Base-by-base conservation (phyloP, 2,888 invertebrate species). In the Nomada hirtipes region DNA sequence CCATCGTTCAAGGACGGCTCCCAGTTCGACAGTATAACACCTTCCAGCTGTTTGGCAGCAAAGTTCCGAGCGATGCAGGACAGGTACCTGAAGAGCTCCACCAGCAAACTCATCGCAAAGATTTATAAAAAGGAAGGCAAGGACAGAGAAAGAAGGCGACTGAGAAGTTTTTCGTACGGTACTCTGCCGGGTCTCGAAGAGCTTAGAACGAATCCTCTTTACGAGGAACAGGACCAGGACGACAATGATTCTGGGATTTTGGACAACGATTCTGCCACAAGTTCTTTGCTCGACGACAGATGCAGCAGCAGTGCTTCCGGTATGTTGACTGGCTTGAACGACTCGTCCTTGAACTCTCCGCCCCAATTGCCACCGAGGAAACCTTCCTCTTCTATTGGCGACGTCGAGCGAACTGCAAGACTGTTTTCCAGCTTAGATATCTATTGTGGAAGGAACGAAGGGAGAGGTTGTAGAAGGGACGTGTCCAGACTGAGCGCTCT, bases 241-340 rank as follows among this genome's bases (percentile, higher is more conserved):
- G 97, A 97, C 93, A 96, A 96, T 79, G 97, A 97, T 92, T 97
- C 97, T 44, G 97, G 97, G 55, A 97, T 97, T 88, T 94, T 97
- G 91, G 96, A 97, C 89, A 97, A 96, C 90, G 96, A 96, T 91
- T 96, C 96, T 1, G 96, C 96, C 11, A 96, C 95, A 68, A 96
- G 96, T 76, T 96, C 96, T 1, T 94, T 96, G 82, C 95, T 96
- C 82, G 93, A 93, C 71, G 93, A 93, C 76, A 88, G 93, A 29
- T 93, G 92, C 76, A 89, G 91, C 79, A 93, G 90, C 82, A 90
- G 91, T 1, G 90, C 91, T 61, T 91, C 92, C 13, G 89, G 90
- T 0, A 78, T 86, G 23, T 42, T 88, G n/a, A 79, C 65, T 2
- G 70, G 64, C 13, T 70, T 84, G 18, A 90, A 87, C 11, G 87